A percentile compares a stretch with the other conserved stretches of the same genome.
phyloP scores from a whole-genome alignment of 2,797 vertebrate genomes.

The Tenualosa thibaudeaui region DNA sequence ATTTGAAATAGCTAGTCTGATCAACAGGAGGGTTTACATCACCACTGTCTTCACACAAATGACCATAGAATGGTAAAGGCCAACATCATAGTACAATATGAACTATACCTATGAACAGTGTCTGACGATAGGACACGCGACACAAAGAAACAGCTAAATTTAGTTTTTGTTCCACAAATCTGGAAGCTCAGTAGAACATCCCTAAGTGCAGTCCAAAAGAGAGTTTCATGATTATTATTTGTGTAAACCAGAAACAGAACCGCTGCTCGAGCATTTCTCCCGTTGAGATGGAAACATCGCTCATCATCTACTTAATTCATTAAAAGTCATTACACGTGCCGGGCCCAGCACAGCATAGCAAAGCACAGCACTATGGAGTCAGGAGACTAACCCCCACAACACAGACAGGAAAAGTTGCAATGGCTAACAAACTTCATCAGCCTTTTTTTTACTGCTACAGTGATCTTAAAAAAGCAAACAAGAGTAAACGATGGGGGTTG shows the following conservation, averaged over 20 bases:
- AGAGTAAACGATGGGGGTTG: constrained; percentile 56
- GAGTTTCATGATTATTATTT: constrained; percentile 5
- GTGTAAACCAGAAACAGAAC: constrained; percentile 24
- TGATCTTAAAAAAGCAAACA: constrained; percentile 67
- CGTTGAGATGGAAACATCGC: background rate
- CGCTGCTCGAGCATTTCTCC: background rate
- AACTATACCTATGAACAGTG: background rate
- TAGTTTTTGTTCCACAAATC: background rate
- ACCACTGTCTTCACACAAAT: no score
- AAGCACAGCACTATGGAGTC: background rate
- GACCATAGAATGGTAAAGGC: background rate
- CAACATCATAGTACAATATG: no score
- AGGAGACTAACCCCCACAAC: background rate
- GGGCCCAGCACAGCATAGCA: background rate
- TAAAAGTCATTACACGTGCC: background rate
- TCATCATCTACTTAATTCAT: constrained; percentile 18
- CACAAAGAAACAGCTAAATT: constrained; percentile 7
- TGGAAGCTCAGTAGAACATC: constrained; percentile 3
- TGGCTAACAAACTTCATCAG: constrained; percentile 62
- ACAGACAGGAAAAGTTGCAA: constrained; percentile 54
- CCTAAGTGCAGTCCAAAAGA: background rate
- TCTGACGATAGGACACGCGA: background rate
- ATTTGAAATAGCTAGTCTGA: background rate
- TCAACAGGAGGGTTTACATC: background rate
- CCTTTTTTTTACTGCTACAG: constrained; percentile 60